Percentiles rank a stretch among this genome's conserved stretches.
Evolutionary conservation across 2,797 vertebrate species (phyloP).

Genomic region (Gymnodraco acuticeps): DNA sequence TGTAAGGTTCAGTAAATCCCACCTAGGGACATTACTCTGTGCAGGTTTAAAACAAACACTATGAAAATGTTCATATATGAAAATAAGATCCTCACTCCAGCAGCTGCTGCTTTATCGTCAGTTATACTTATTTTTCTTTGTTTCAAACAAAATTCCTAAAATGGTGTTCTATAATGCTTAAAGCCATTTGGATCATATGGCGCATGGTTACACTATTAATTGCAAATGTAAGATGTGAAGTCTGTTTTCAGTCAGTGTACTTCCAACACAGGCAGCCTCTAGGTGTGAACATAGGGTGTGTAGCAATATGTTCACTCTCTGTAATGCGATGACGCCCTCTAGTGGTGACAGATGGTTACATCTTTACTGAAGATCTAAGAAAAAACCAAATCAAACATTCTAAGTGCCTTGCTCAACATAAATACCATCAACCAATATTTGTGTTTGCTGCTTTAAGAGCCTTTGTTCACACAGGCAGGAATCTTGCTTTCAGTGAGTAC

Average conservation of each 20-base stretch:
- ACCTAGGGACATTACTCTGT: not conserved
- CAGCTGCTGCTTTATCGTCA: conserved; percentile 20
- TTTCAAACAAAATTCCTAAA: not conserved
- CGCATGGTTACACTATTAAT: not conserved
- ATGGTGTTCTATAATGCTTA: not conserved
- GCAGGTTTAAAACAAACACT: conserved; percentile 22
- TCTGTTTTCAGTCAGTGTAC: not conserved
- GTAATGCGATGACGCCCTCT: conserved; percentile 50
- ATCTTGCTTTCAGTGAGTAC: not conserved
- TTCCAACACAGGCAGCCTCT: not conserved
- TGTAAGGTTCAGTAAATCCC: not conserved
- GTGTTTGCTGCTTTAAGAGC: not conserved
- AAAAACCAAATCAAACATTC: not conserved
- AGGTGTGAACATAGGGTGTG: conserved; percentile 6
- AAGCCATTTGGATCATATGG: not conserved
- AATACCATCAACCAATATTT: not conserved
- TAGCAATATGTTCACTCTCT: not conserved
- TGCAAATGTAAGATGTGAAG: not conserved
- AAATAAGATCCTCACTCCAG: not conserved
- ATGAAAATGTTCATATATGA: not conserved
- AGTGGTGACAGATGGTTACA: conserved; percentile 33
- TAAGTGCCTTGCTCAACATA: not conserved
- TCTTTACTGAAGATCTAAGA: not conserved
- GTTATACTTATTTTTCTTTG: conserved; percentile 11
- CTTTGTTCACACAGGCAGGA: not conserved